Base-by-base conservation (phyloP, 2,888 invertebrate species). In the Malthinus seriepunctatus region DNA sequence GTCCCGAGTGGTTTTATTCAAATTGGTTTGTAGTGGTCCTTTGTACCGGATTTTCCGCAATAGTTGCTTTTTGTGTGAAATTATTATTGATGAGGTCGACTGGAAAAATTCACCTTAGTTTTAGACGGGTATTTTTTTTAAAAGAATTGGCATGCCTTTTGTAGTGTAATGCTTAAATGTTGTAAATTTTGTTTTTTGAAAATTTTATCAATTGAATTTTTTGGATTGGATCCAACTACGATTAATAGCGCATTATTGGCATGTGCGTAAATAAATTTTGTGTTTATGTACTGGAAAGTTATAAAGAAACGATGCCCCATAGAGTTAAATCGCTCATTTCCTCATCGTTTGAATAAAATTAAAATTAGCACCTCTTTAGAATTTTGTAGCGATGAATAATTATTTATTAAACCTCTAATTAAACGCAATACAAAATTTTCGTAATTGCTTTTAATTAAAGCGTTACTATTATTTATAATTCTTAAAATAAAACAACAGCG, bases 51-150 rank as follows among this genome's bases (percentile, higher is more conserved):
- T 72, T 73, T 67, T 72, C 75, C 62, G 67, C 75, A 69, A 70
- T 73, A 69, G 66, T 75, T 66, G 77, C 76, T 66, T 66, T 74
- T 72, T 70, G 73, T 69, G 71, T 76, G 65, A 76, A 74, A 72
- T 69, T 71, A 14, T 32, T 23, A 69, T 64, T 76, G 70, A 72
- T 76, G 71, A 72, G 72, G 69, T 70, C 67, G 67, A 68, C 71
- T 65, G 70, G 72, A 73, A 68, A 64, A 64, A 62, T 66, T 67
- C 71, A 71, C 49, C 52, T 63, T 50, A 42, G 12, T 63, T 66
- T 10, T 39, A 32, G 67, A 69, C 73, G 73, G 75, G 74, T 75
- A 74, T 65, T 64, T 64, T 57, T 50, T 59, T 48, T 51, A 51
- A 57, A 45, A 51, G 34, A 42, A 56, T 60, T 61, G 31, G 46